These are phyloP conservation scores for Xestia xanthographa DNA, from an alignment of 2,888 invertebrate species.

Conservation along the genomic window DNA sequence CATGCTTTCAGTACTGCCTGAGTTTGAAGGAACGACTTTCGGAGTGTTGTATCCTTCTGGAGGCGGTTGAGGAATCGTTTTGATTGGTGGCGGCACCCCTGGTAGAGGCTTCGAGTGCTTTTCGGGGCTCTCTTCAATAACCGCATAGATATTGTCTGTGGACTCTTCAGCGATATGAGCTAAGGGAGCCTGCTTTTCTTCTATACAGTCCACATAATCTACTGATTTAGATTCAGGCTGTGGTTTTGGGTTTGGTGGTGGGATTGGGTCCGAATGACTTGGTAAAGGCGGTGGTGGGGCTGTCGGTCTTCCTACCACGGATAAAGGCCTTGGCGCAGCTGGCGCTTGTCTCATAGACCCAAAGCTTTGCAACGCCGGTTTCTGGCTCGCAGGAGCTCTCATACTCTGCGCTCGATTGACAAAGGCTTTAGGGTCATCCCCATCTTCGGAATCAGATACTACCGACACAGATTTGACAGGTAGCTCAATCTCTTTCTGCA, in stretches of 20 bases:
- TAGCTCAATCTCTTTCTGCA: constrained; percentile 92
- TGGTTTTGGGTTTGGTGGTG: constrained; percentile 89
- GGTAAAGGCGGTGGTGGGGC: constrained; percentile 94
- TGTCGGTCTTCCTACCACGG: constrained; percentile 93
- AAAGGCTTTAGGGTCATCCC: constrained; percentile 90
- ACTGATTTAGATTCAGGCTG: constrained; percentile 79
- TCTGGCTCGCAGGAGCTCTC: constrained; percentile 91
- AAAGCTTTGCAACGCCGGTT: constrained; percentile 93
- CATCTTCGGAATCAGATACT: constrained; percentile 87
- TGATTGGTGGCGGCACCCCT: constrained; percentile 79
- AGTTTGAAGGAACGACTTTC: constrained; percentile 82
- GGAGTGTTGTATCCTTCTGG: constrained; percentile 88
- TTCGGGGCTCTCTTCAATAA: constrained; percentile 95
- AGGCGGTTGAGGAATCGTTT: constrained; percentile 83
- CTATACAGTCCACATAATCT: constrained; percentile 95
- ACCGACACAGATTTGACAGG: constrained; percentile 91
- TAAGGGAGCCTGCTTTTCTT: constrained; percentile 91
- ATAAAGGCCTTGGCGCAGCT: constrained; percentile 93
- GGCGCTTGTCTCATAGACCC: constrained; percentile 95
- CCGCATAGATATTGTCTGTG: constrained; percentile 95
- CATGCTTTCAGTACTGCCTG: constrained; percentile 92
- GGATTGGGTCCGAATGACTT: constrained; percentile 84
- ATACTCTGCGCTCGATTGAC: constrained; percentile 96
- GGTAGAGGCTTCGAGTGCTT: constrained; percentile 83
- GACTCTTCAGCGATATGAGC: constrained; percentile 92